Conservation (phyloP, 2,888 invertebrate species). For the Dinocampus coccinellae region DNA sequence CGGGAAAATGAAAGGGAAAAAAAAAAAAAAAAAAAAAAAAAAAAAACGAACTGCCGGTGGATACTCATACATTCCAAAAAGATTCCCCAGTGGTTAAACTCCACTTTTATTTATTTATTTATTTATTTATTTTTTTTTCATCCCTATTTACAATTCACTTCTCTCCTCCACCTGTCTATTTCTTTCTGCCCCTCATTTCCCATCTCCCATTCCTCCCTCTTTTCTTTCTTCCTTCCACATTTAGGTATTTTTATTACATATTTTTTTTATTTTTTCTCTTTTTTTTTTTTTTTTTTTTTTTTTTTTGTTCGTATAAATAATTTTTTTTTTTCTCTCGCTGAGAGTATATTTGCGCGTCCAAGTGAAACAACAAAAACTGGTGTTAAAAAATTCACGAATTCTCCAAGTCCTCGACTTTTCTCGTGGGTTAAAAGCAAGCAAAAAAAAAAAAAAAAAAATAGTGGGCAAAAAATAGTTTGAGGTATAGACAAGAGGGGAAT, state of each 20-base stretch:
- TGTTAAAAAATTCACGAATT: conserved; percentile 34
- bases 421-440: background rate
- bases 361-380: conserved; percentile 25
- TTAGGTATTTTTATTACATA: no score
- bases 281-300: conserved; percentile 2
- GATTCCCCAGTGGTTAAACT: conserved; percentile 32
- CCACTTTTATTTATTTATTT: conserved; percentile 10
- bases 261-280: conserved; percentile 4
- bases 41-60: conserved; percentile 2
- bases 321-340: conserved; percentile 15
- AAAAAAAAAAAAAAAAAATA: background rate
- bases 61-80: conserved; percentile 33
- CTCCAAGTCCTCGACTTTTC: background rate
- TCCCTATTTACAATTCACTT: conserved; percentile 28
- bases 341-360: conserved; percentile 54
- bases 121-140: no score
- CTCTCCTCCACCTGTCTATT: background rate
- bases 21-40: conserved; percentile 7
- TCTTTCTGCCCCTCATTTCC: conserved; percentile 21
- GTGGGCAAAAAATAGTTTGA: background rate
- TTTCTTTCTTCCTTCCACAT: conserved; percentile 10
- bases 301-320: conserved; percentile 13
- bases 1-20: background rate
- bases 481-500: conserved; percentile 4
- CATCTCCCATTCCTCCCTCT: background rate